Percentiles rank a stretch among this genome's conserved stretches.
Conservation (phyloP, 2,888 invertebrate genomes). For the Marronus borbonicus region DNA sequence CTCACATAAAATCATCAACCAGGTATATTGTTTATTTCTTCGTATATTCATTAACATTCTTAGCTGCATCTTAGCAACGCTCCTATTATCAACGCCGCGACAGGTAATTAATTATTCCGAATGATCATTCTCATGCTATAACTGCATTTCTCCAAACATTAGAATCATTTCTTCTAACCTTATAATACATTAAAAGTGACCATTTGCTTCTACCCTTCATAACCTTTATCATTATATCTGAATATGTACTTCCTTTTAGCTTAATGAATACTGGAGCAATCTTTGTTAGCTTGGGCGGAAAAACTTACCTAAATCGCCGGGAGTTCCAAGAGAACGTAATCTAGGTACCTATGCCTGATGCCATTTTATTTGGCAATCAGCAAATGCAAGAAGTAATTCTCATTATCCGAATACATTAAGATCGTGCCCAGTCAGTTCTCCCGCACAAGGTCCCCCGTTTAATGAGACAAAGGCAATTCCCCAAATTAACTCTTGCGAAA, state of each 20-base stretch:
- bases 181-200: too few relatives aligned
- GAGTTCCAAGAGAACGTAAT: not conserved
- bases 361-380: slow-evolving; percentile 41
- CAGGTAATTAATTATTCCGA: too few relatives aligned
- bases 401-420: slow-evolving; percentile 45
- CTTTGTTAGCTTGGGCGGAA: not conserved
- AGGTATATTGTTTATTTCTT: too few relatives aligned
- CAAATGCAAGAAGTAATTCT: slow-evolving; percentile 45
- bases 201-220: not conserved
- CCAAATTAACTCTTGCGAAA: slow-evolving; percentile 51
- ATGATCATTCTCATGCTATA: too few relatives aligned
- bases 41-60: too few relatives aligned
- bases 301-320: not conserved
- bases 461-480: slow-evolving; percentile 48
- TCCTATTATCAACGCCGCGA: too few relatives aligned
- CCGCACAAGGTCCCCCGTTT: slow-evolving; percentile 25
- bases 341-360: slow-evolving; percentile 9
- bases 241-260: not conserved
- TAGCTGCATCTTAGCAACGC: too few relatives aligned
- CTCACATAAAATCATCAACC: too few relatives aligned
- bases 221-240: not conserved
- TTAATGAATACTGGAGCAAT: not conserved
- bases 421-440: slow-evolving; percentile 43
- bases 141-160: too few relatives aligned
- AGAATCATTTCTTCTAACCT: too few relatives aligned